Evolutionary conservation across 2,113 vertebrate species (phyloP), one percentile per base, ranked within the genome.

Genomic region (Cacatua alba): DNA sequence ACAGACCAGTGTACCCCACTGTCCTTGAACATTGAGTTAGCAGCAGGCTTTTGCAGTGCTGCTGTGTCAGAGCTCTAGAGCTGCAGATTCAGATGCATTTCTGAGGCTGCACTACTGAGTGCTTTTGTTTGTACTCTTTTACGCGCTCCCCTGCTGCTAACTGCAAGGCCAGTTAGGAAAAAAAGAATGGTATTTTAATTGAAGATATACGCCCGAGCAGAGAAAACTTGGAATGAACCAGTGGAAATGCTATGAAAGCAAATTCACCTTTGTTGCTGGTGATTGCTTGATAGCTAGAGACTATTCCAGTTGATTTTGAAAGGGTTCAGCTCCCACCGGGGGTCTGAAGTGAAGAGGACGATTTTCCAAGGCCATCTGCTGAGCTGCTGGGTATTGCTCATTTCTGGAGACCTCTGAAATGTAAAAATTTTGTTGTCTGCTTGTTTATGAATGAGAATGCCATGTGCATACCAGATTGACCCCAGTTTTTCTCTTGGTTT

Each of bases 301-400:
- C 68, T 75, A 64, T 94, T 94, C 65, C 92, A 91, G 88, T 83
- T 83, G 92, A 84, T 82, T 95, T 82, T 68, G 86, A 76, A 92
- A 95, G 86, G 94, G 41, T 70, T 95, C 44, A 63, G 86, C 80
- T 97, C 69, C 69, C 69, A 91, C 48, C 88, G 88, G 83, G 88
- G 33, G 76, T 96, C 83, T 83, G 74, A 83, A 90, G 60, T 44
- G 82, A 96, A 76, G 62, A 87, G 92, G 88, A 78, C 46, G 0
- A 57, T 93, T 97, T 88, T 82, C 76, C 70, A 82, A 82, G 81
- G 83, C 90, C 90, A 84, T 96, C 94, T 97, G 92, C 88, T 96
- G 72, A 92, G 90, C 74, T 94, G 55, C 62, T 96, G 77, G 83
- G 67, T 91, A 81, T 69, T 94, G 91, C 44, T 95, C 52, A 31